Conservation (phyloP, 1,140 invertebrate genomes). For the Drosophila simulans region DNA sequence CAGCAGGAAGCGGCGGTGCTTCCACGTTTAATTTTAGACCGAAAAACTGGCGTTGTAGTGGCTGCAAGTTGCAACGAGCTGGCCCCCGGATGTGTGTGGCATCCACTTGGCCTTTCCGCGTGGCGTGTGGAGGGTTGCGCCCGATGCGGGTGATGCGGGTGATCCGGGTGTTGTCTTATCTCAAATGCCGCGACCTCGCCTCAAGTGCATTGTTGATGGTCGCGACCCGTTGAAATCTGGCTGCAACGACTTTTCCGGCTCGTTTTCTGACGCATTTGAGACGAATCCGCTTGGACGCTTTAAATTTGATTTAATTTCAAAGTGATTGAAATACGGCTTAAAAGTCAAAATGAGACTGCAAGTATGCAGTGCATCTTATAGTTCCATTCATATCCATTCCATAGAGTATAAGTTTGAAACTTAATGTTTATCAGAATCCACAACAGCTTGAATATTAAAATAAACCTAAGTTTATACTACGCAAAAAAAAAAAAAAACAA, state of each 20-base stretch:
- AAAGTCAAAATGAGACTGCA: not conserved
- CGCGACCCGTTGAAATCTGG: constrained; percentile 6
- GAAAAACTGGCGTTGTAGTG: constrained; percentile 34
- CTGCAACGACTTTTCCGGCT: constrained; percentile 1
- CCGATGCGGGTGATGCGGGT: constrained; percentile 11
- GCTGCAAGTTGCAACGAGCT: constrained; percentile 20
- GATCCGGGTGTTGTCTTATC: constrained; percentile 33
- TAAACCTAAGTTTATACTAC: too few species aligned
- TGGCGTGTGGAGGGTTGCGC: constrained; percentile 37
- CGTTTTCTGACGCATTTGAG: constrained; percentile 17
- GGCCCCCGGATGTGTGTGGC: constrained; percentile 46
- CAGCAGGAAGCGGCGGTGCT: constrained; percentile 34
- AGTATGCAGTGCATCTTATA: too few species aligned
- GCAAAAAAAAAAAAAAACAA: too few species aligned
- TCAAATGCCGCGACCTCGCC: constrained; percentile 50
- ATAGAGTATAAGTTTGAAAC: too few species aligned
- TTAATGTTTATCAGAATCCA: too few species aligned
- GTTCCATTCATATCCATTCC: too few species aligned
- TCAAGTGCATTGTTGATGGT: constrained; percentile 43
- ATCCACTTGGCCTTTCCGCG: constrained; percentile 69
- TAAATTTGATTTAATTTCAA: constrained; percentile 9
- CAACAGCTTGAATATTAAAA: too few species aligned
- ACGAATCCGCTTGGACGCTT: not conserved
- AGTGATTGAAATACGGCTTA: not conserved
- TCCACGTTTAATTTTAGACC: constrained; percentile 60